These are phyloP conservation scores for Sminthurinus signatus DNA, from an alignment of 1,140 invertebrate genomes.

Conservation along the genomic window DNA sequence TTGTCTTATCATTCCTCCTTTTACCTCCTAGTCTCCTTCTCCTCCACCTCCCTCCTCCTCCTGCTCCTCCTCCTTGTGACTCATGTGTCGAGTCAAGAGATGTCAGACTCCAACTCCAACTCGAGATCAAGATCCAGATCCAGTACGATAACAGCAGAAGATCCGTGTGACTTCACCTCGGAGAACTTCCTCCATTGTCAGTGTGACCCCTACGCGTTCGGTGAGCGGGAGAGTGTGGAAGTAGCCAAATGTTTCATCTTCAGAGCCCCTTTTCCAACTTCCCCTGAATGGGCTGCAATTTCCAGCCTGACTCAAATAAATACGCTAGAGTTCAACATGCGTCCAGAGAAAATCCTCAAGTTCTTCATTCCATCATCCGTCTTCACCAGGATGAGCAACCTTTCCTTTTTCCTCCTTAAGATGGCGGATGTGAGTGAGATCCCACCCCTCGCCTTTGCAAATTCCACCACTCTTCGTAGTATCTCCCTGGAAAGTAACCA, in stretches of 20 bases:
- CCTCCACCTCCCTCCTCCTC: not conserved
- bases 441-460: constrained; percentile 30
- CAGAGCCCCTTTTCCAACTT: not conserved
- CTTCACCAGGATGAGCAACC: constrained; percentile 19
- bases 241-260: constrained; percentile 17
- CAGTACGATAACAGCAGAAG: not conserved
- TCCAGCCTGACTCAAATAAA: not conserved
- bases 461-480: constrained; percentile 44
- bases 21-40: not conserved
- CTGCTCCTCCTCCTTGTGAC: not conserved
- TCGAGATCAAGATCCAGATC: too few relatives aligned
- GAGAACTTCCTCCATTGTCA: not conserved
- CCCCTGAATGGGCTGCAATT: constrained; percentile 17
- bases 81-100: not conserved
- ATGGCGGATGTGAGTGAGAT: constrained; percentile 11
- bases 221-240: not conserved
- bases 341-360: constrained; percentile 11
- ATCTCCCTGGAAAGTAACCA: constrained; percentile 60
- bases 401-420: constrained; percentile 18
- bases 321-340: constrained; percentile 10
- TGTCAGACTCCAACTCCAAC: too few relatives aligned
- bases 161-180: constrained; percentile 16
- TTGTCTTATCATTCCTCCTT: not conserved
- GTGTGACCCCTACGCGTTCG: not conserved
- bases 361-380: constrained; percentile 13